phyloP scores from a whole-genome alignment of 2,113 vertebrate species.

The Ceyx margarethae region DNA sequence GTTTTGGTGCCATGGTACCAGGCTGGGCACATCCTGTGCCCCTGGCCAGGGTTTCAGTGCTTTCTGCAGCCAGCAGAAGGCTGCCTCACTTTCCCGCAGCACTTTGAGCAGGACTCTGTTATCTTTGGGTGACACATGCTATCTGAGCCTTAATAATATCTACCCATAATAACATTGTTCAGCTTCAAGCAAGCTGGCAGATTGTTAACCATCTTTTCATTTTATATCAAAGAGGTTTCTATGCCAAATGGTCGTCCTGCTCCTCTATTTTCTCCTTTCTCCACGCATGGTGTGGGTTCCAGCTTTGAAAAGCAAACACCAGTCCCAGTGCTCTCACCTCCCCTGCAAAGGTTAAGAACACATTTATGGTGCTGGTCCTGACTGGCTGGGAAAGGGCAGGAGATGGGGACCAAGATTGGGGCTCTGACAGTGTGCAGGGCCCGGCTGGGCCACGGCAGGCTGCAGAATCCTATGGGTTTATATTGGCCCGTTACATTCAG shows the following conservation, averaged over 20 bases:
- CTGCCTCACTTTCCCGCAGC: neutral
- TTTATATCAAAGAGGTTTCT: neutral
- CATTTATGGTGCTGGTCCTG: neutral
- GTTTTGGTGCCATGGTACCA: accelerated
- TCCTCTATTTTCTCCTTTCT: neutral
- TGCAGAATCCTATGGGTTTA: neutral
- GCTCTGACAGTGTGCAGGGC: neutral
- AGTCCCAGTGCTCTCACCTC: neutral
- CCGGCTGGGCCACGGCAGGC: neutral
- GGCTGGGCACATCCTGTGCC: accelerated
- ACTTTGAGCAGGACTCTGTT: neutral
- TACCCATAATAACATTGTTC: neutral
- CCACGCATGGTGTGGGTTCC: neutral
- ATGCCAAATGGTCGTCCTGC: neutral
- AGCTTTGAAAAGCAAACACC: neutral
- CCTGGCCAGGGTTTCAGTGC: accelerated
- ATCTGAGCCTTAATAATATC: neutral
- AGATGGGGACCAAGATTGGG: neutral
- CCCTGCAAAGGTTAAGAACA: neutral
- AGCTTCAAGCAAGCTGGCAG: neutral
- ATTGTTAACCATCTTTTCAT: neutral
- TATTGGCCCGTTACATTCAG: neutral
- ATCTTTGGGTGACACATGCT: neutral
- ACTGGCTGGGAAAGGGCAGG: neutral
- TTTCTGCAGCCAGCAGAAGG: neutral